A percentile compares a stretch with the other conserved stretches of the same genome.
Evolutionary conservation across 2,113 vertebrate genomes (phyloP).

Genomic region (Vireo altiloquus): DNA sequence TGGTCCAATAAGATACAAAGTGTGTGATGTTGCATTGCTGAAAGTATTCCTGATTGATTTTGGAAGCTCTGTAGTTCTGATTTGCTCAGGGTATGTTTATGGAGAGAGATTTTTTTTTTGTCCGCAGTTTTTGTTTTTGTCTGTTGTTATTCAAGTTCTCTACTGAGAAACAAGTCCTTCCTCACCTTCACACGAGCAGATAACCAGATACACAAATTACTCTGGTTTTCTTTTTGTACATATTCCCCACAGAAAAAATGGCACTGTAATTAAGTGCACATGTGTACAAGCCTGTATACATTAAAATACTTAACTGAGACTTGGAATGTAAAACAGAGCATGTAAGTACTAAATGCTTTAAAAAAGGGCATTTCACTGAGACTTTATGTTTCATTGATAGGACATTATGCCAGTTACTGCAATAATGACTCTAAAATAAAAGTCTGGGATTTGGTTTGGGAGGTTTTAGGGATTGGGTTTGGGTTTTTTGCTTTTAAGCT

Average conservation of each 20-base stretch:
- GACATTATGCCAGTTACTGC: not conserved
- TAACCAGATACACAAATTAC: not conserved
- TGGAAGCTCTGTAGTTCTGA: constrained; percentile 75
- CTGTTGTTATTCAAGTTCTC: not conserved
- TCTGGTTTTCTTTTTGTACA: rapidly evolving
- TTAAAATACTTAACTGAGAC: not conserved
- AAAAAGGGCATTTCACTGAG: not conserved
- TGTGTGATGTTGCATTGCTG: constrained; percentile 71
- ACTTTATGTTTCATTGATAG: not conserved
- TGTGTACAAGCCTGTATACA: rapidly evolving
- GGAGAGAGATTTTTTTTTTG: not conserved
- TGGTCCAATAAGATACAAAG: constrained; percentile 63
- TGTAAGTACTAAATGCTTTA: rapidly evolving
- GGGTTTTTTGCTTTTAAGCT: not conserved
- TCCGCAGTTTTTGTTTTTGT: not conserved
- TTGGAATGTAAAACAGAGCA: not conserved
- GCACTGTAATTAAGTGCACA: not conserved
- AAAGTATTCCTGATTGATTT: constrained; percentile 81
- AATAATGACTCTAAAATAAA: not conserved
- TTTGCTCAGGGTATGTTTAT: constrained; percentile 73
- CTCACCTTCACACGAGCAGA: not conserved
- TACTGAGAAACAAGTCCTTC: not conserved
- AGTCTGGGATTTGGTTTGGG: not conserved
- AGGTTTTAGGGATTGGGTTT: not conserved
- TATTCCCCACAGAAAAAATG: not conserved